Conservation (phyloP, 2,888 invertebrate genomes). For the Dendrolimus pini region DNA sequence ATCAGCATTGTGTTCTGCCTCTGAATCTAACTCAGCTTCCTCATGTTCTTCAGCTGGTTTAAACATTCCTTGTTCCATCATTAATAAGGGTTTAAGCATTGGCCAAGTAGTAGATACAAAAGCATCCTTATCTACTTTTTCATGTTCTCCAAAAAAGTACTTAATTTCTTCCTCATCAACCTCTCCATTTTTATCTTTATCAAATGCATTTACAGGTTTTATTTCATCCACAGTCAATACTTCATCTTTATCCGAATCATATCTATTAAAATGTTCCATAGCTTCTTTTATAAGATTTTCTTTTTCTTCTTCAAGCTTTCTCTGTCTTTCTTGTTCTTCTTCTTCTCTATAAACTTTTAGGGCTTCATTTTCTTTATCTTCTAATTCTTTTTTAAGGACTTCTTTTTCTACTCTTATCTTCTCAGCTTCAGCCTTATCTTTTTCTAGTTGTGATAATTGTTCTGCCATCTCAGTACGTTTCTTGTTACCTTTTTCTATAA, state of each 20-base stretch:
- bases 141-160: slow-evolving; percentile 82
- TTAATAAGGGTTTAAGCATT: slow-evolving; percentile 85
- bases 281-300: slow-evolving; percentile 79
- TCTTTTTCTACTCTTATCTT: slow-evolving; percentile 86
- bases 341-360: slow-evolving; percentile 85
- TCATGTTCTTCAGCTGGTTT: slow-evolving; percentile 47
- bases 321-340: slow-evolving; percentile 79
- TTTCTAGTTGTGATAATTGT: slow-evolving; percentile 82
- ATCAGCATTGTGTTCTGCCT: slow-evolving; percentile 79
- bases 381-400: slow-evolving; percentile 81
- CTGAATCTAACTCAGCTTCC: slow-evolving; percentile 35
- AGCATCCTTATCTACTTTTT: slow-evolving; percentile 80
- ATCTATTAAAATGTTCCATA: slow-evolving; percentile 82
- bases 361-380: slow-evolving; percentile 84
- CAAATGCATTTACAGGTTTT: slow-evolving; percentile 85
- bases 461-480: slow-evolving; percentile 84
- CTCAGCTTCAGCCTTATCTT: slow-evolving; percentile 87
- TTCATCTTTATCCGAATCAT: slow-evolving; percentile 90
- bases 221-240: slow-evolving; percentile 82
- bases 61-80: slow-evolving; percentile 85
- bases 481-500: slow-evolving; percentile 85
- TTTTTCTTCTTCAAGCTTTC: slow-evolving; percentile 76
- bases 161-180: slow-evolving; percentile 92
- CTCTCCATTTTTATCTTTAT: slow-evolving; percentile 91
- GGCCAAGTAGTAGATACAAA: slow-evolving; percentile 85